Percentiles rank a stretch among this genome's conserved stretches.
Evolutionary conservation across 2,888 invertebrate species (phyloP).

Genomic region (Lacanobia wlatinum): DNA sequence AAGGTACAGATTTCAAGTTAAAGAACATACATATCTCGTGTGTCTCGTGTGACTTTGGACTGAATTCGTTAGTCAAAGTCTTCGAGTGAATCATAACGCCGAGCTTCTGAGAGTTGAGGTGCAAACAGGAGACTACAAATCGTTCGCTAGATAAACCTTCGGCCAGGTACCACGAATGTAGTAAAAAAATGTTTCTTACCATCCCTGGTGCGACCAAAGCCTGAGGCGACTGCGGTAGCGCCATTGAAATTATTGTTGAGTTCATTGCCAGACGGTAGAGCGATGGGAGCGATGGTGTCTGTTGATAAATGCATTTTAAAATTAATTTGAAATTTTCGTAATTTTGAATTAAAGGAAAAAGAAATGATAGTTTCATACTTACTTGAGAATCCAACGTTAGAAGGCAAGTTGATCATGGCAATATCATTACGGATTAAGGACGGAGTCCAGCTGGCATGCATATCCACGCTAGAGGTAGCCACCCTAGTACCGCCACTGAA

Average conservation of each 20-base stretch:
- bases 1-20: neutral
- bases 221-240: slow-evolving; percentile 69
- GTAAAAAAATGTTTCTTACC: slow-evolving; percentile 53
- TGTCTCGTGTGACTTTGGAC: no score
- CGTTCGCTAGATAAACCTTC: no score
- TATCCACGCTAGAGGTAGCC: slow-evolving; percentile 64
- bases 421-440: slow-evolving; percentile 74
- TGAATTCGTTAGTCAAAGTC: no score
- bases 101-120: no score
- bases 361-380: slow-evolving; percentile 34
- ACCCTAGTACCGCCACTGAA: slow-evolving; percentile 36
- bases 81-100: no score
- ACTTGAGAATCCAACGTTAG: slow-evolving; percentile 63
- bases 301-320: slow-evolving; percentile 20
- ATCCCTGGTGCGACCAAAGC: slow-evolving; percentile 70
- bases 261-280: slow-evolving; percentile 67
- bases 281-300: slow-evolving; percentile 66
- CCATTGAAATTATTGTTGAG: slow-evolving; percentile 66
- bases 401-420: slow-evolving; percentile 71
- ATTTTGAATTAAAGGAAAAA: neutral
- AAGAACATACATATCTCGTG: neutral
- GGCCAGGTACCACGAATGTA: no score
- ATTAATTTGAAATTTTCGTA: neutral
- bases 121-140: no score
- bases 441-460: slow-evolving; percentile 76